phyloP scores from a whole-genome alignment of 2,888 invertebrate genomes.

The Beris chalybata region DNA sequence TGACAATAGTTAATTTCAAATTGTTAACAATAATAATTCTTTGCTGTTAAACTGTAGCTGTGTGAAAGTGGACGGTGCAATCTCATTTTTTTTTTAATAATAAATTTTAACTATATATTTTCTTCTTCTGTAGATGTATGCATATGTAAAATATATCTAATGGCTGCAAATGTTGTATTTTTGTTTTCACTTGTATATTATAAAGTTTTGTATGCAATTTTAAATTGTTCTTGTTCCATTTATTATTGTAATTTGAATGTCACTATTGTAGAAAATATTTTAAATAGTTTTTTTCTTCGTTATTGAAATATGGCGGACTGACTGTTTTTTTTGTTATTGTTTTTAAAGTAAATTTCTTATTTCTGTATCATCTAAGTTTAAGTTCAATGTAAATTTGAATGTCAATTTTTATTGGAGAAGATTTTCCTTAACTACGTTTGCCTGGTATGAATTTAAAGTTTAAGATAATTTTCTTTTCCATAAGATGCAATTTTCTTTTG shows the following conservation, averaged over 20 bases:
- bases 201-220: neutral
- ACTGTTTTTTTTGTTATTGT: constrained; percentile 10
- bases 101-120: neutral
- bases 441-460: neutral
- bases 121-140: neutral
- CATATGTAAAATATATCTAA: neutral
- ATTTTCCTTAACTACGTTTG: neutral
- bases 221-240: neutral
- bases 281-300: neutral
- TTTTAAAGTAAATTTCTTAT: constrained; percentile 1
- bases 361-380: constrained; percentile 8
- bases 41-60: neutral
- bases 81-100: neutral
- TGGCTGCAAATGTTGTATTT: neutral
- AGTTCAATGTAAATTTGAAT: constrained; percentile 1
- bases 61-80: constrained; percentile 10
- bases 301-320: constrained; percentile 32
- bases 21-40: constrained; percentile 20
- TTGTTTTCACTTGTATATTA: neutral
- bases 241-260: neutral
- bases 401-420: neutral
- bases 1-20: constrained; percentile 19
- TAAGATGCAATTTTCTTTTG: constrained; percentile 2
- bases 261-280: neutral
- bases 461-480: constrained; percentile 9